Evolutionary conservation across 2,113 vertebrate genomes (phyloP), one percentile per base, ranked within the genome.

Genomic region (Anolis sagrei): DNA sequence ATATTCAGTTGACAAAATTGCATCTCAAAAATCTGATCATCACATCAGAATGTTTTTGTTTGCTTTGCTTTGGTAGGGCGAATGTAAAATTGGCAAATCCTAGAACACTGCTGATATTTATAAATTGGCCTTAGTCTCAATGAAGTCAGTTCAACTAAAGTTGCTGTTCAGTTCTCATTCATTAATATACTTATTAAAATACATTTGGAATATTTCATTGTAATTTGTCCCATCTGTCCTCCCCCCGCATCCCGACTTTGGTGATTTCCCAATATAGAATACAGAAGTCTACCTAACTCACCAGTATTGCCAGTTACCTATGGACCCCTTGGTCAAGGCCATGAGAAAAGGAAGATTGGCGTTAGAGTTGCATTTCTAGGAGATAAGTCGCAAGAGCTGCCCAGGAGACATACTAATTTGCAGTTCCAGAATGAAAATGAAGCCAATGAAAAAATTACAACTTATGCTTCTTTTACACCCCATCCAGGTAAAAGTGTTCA

Each of bases 361-460:
- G 89, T 92, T 11, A 93, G 95, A 87, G 95, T 95, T 83, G 92
- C 89, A 27, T 96, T 96, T 78, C 84, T 88, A 8, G 93, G 92
- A 39, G 92, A 83, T 2, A 86, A 64, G 7, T 66, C 88, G 6
- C 93, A 92, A 83, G 92, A 91, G 86, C 58, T 10, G 74, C 70
- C n/a, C 81, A n/a, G 90, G 14, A 74, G 85, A 27, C 76, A 88
- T 34, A 51, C 36, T 54, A 87, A 79, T 19, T 79, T 80, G 19
- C 92, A 78, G 72, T 87, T 83, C 58, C 84, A 92, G 18, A 90
- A 91, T 36, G 89, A 92, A 27, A 29, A 74, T 1, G 62, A 92
- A 61, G 91, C 78, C 80, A 91, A 69, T 54, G 36, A 23, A n/a
- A 86, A 89, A 62, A 89, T 89, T 21, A 36, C 48, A 72, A 92